Percentiles rank a stretch among this genome's conserved stretches.
These are phyloP conservation scores for Anas bernieri DNA, from an alignment of 2,797 vertebrate species.

Conservation along the genomic window DNA sequence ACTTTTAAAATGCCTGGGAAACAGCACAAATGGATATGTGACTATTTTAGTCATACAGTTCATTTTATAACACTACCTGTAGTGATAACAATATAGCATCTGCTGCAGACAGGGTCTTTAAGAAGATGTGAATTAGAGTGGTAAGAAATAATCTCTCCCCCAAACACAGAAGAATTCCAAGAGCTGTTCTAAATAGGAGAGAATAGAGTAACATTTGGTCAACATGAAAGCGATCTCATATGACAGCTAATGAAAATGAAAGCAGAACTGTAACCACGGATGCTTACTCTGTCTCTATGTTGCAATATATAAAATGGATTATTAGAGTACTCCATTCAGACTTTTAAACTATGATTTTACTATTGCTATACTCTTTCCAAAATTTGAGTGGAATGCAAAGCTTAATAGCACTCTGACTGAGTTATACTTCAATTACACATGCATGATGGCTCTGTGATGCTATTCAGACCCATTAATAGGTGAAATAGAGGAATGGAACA, in stretches of 20 bases:
- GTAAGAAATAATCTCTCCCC: neutral
- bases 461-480: neutral
- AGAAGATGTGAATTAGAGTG: neutral
- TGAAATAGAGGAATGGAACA: neutral
- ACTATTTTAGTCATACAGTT: neutral
- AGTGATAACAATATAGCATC: neutral
- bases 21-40: neutral
- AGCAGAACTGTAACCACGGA: neutral
- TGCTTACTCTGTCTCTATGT: neutral
- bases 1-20: neutral
- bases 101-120: neutral
- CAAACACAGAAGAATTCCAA: neutral
- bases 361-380: slow-evolving; percentile 18
- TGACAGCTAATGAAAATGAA: neutral
- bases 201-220: neutral
- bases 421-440: neutral
- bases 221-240: neutral
- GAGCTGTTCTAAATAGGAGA: neutral
- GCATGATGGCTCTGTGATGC: neutral
- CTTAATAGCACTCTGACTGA: neutral
- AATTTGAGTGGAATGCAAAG: slow-evolving; percentile 8
- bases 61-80: neutral
- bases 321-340: neutral
- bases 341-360: neutral
- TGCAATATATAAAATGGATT: neutral